These are phyloP conservation scores for Malacoraja senta DNA, from an alignment of 2,797 vertebrate genomes.

Conservation along the genomic window DNA sequence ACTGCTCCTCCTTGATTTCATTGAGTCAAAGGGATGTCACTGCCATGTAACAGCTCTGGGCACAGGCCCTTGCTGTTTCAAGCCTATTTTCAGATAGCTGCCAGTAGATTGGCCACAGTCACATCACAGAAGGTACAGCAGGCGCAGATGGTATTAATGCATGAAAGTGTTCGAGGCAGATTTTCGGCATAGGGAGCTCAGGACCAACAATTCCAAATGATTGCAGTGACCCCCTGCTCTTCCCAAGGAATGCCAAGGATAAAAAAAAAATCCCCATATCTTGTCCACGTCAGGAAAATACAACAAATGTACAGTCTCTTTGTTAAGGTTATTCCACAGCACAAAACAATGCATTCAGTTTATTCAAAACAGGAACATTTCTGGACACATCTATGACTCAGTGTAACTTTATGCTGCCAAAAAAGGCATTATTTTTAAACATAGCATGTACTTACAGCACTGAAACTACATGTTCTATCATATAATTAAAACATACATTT, in stretches of 20 bases:
- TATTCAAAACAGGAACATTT: neutral
- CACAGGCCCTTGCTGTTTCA: constrained; percentile 63
- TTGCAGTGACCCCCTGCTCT: constrained; percentile 71
- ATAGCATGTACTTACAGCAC: neutral
- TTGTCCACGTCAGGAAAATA: neutral
- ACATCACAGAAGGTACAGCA: constrained; percentile 90
- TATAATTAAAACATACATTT: neutral
- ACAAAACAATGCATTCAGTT: neutral
- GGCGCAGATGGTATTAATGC: constrained; percentile 99
- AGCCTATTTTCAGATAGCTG: constrained; percentile 78
- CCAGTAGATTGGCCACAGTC: constrained; percentile 85
- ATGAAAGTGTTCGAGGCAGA: constrained; percentile 77
- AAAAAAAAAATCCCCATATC: constrained; percentile 44
- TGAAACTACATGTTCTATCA: neutral
- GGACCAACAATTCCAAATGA: constrained; percentile 87
- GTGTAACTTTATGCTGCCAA: neutral
- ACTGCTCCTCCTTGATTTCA: constrained; percentile 47
- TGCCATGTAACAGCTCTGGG: constrained; percentile 66
- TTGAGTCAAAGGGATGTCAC: constrained; percentile 65
- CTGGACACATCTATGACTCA: neutral
- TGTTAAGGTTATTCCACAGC: neutral
- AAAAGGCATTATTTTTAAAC: neutral
- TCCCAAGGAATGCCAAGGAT: constrained; percentile 69
- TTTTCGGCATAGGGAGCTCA: constrained; percentile 80
- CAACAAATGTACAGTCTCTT: neutral